Base-by-base conservation (phyloP, 2,888 invertebrate genomes). In the Pomacea canaliculata region DNA sequence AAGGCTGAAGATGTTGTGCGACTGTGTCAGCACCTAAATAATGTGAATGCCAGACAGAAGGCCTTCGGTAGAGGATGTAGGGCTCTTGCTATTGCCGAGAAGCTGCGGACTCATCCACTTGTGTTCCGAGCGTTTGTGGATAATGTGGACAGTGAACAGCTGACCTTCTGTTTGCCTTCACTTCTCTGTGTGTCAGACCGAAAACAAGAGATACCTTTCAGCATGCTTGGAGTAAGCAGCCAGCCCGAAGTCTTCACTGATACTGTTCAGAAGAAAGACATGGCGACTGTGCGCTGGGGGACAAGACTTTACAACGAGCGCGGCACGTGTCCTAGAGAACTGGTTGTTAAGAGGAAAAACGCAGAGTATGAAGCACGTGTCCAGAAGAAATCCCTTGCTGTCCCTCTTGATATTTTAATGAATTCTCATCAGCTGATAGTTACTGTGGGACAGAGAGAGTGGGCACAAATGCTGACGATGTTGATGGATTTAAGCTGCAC, bases 1-100 rank as follows among this genome's bases (percentile, higher is more conserved):
- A 79, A 71, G 12, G 75, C 75, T 13, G 70, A 77, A 9, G 84
- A 85, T 68, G 74, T 85, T 0, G 77, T 79, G 27, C 76, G 73
- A 16, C 78, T 84, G 16, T 84, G 85, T 73, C 37, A 73, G 1
- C 79, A 83, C 70, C 73, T 84, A 18, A 83, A 82, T 71, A 72
- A 82, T 67, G 79, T 79, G 18, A 78, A 81, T 37, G 73, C 78
- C 51, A 71, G 82, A 70, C 83, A 82, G 56, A 83, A 83, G 65
- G 73, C 76, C 16, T 84, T 82, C 60, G 71, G 81, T 60, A 82
- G 79, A 48, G 80, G 81, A 16, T 84, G 83, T 48, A 72, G 71
- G 70, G 73, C 81, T 9, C 70, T 84, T 23, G 70, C 68, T 37
- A 75, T 79, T 62, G 83, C 83, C 10, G 76, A 80, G 13, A 77